Base-by-base conservation (phyloP, 2,113 vertebrate genomes). In the Prunella fulvescens region DNA sequence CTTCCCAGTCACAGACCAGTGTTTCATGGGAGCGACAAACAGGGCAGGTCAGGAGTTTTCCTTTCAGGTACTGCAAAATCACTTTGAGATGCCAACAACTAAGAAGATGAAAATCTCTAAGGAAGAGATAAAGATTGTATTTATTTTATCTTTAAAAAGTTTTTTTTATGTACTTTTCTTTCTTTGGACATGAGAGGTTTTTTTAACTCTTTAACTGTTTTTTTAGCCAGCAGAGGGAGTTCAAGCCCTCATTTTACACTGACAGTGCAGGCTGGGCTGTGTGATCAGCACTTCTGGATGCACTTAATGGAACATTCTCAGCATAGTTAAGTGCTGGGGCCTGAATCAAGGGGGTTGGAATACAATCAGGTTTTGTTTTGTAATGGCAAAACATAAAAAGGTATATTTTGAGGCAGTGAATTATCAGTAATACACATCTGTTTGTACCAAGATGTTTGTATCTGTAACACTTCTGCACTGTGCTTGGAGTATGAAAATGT, bases 151-250 rank as follows among this genome's bases (percentile, higher is more conserved):
- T 81, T 57, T 23, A 1, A 1, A 7, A 4, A 7, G 0, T 9
- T 13, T 35, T 71, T 50, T 22, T 37, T 37, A 9, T 9, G 2
- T 33, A 14, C 7, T 18, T 19, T 29, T 40, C 1, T 39, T 2
- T 26, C 19, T 67, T 33, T 5, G 12, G 5, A 1, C 4, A 1
- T 6, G n/a, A 14, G 7, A 35, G 12, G 9, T 19, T 17, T 47
- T 50, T 44, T 37, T 9, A 39, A 19, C 29, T 56, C 13, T 67
- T 23, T n/a, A 18, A 6, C n/a, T 62, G 37, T 84, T 31, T 29
- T 40, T 88, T 51, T 57, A 88, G 39, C 74, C 93, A 73, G 87
- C 66, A 95, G 94, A 90, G 90, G 84, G 90, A 82, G 90, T 66
- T 93, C 45, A 47, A 62, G 58, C 42, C 29, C 58, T 54, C 17